Evolutionary conservation across 2,888 invertebrate species (phyloP).

Genomic region (Lasioglossum pauxillum): DNA sequence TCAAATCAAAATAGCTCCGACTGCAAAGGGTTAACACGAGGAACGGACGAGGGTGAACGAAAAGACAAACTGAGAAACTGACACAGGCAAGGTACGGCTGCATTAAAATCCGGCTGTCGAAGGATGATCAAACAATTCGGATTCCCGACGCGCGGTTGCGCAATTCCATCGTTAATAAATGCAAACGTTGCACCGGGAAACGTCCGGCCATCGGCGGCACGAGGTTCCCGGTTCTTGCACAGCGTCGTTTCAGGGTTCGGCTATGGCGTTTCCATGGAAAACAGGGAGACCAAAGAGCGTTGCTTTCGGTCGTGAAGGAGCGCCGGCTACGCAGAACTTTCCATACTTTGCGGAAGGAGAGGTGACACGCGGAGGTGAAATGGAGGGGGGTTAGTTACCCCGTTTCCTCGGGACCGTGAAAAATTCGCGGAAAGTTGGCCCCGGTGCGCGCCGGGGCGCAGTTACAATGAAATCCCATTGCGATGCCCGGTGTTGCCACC

Average conservation of each 20-base stretch:
- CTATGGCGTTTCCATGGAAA: slow-evolving; percentile 1
- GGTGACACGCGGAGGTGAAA: not conserved
- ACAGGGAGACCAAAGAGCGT: not conserved
- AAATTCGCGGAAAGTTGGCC: slow-evolving; percentile 52
- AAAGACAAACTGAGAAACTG: not conserved
- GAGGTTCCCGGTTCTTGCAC: not conserved
- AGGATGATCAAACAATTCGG: slow-evolving; percentile 15
- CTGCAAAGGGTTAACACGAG: not conserved
- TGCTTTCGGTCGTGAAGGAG: not conserved
- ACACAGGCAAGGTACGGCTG: not conserved
- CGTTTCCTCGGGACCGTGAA: slow-evolving; percentile 32
- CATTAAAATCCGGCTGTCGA: not conserved
- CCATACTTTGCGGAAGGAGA: slow-evolving; percentile 1
- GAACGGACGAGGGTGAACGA: not conserved
- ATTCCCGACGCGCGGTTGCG: slow-evolving; percentile 28
- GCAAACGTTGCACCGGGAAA: slow-evolving; percentile 13
- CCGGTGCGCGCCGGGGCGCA: slow-evolving; percentile 44
- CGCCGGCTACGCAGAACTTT: slow-evolving; percentile 9
- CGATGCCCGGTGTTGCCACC: slow-evolving; percentile 72
- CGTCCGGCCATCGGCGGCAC: not conserved
- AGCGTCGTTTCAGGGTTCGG: slow-evolving; percentile 5
- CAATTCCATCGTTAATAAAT: slow-evolving; percentile 41
- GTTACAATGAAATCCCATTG: slow-evolving; percentile 80
- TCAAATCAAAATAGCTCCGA: too few species aligned
- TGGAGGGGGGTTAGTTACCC: not conserved